These are phyloP conservation scores for Ceraclea dissimilis DNA, from an alignment of 2,888 invertebrate genomes.

Conservation along the genomic window DNA sequence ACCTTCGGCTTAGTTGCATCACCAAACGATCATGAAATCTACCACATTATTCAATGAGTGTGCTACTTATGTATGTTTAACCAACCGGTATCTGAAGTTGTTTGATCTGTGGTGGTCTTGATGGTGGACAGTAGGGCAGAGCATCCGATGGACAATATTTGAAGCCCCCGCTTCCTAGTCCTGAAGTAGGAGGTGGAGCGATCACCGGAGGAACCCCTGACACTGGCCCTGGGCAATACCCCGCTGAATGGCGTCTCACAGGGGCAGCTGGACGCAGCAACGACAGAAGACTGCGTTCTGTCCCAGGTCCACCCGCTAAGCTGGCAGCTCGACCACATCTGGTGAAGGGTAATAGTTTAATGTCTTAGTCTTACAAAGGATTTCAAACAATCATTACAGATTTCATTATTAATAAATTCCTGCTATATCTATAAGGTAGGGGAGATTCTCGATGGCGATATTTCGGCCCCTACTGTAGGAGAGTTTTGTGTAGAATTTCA, in stretches of 20 bases:
- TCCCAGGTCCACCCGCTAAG: constrained; percentile 45
- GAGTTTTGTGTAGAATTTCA: too few relatives aligned
- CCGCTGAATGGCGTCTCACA: constrained; percentile 44
- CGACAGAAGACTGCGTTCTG: constrained; percentile 47
- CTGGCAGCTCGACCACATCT: constrained; percentile 47
- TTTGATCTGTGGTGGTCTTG: constrained; percentile 31
- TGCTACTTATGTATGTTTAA: too few relatives aligned
- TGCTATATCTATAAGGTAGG: too few relatives aligned
- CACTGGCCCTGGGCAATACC: constrained; percentile 37
- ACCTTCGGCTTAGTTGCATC: too few relatives aligned
- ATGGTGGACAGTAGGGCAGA: constrained; percentile 46
- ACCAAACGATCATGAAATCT: too few relatives aligned
- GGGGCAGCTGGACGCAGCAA: constrained; percentile 43
- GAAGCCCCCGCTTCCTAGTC: constrained; percentile 31
- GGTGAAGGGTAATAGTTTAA: constrained; percentile 10
- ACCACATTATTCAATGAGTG: too few relatives aligned
- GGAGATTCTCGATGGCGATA: too few relatives aligned
- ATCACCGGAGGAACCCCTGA: constrained; percentile 29
- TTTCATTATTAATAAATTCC: too few relatives aligned
- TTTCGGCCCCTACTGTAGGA: too few relatives aligned
- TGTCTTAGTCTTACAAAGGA: too few relatives aligned
- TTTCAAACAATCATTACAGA: too few relatives aligned
- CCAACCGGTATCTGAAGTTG: constrained; percentile 10
- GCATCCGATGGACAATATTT: constrained; percentile 48
- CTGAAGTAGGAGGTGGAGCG: constrained; percentile 4